Evolutionary conservation across 2,888 invertebrate genomes (phyloP).

Genomic region (Leucozona laternaria): DNA sequence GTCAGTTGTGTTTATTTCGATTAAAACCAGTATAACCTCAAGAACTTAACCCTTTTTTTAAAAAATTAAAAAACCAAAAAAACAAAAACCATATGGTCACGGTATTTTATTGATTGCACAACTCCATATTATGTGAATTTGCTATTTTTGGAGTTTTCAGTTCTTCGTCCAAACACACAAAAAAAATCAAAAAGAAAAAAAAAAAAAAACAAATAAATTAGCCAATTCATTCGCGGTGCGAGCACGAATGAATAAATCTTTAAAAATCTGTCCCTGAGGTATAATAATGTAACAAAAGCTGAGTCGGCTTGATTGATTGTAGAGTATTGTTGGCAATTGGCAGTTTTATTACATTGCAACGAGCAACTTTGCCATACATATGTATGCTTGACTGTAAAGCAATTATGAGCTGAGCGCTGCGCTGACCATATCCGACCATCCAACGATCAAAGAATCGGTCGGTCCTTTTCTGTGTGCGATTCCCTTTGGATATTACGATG

Average conservation of each 20-base stretch:
- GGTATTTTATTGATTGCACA: conserved; percentile 39
- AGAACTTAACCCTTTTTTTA: conserved; percentile 1
- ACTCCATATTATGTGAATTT: conserved; percentile 40
- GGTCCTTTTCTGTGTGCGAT: conserved; percentile 52
- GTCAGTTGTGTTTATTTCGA: neutral
- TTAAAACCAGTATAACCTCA: neutral
- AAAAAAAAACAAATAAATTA: conserved; percentile 45
- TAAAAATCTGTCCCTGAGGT: conserved; percentile 67
- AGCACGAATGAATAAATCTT: conserved; percentile 63
- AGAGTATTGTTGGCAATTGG: conserved; percentile 62
- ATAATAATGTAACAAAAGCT: conserved; percentile 58
- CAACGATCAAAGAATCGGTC: conserved; percentile 15
- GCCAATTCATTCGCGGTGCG: conserved; percentile 61
- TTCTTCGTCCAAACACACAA: neutral
- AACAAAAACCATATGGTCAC: conserved; percentile 51
- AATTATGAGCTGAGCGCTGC: conserved; percentile 51
- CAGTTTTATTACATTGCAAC: conserved; percentile 64
- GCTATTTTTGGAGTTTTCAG: conserved; percentile 56
- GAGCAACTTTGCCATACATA: neutral
- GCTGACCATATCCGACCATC: conserved; percentile 1
- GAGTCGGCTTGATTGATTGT: conserved; percentile 63
- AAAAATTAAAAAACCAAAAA: conserved; percentile 7
- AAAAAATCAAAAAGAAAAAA: neutral
- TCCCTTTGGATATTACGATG: conserved; percentile 56
- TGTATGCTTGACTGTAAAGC: conserved; percentile 13